phyloP scores from a whole-genome alignment of 2,888 invertebrate genomes.

The Himalopsyche japonica region DNA sequence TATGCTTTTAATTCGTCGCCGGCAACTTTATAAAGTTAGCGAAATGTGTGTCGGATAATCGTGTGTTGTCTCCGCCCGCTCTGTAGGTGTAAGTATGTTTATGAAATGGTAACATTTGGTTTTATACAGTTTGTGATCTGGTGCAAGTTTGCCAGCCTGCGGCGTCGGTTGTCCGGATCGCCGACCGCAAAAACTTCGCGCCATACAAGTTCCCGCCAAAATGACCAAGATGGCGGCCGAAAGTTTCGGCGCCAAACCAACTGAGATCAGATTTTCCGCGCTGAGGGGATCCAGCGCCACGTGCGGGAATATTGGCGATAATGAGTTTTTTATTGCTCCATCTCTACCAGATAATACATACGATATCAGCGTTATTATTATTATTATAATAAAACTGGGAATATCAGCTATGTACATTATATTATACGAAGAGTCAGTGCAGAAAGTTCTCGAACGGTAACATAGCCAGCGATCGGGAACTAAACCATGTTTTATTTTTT shows the following conservation, averaged over 20 bases:
- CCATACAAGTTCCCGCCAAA: conserved; percentile 19
- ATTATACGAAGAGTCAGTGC: conserved; percentile 7
- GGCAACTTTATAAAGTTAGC: not conserved
- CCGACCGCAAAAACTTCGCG: conserved; percentile 34
- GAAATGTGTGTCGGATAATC: not conserved
- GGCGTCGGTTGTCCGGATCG: conserved; percentile 17
- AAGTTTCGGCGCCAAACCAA: conserved; percentile 16
- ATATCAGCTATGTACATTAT: conserved; percentile 36
- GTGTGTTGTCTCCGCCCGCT: not conserved
- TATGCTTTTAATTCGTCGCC: not conserved
- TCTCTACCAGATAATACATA: conserved; percentile 41
- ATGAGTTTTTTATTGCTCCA: conserved; percentile 41
- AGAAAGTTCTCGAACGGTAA: not conserved
- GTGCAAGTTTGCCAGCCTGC: conserved; percentile 7
- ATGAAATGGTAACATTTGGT: conserved; percentile 22
- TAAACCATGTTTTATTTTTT: no score
- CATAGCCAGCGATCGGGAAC: not conserved
- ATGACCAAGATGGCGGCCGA: conserved; percentile 39
- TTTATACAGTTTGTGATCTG: conserved; percentile 28
- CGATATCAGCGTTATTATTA: conserved; percentile 33
- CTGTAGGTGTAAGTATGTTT: conserved; percentile 14
- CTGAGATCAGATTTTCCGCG: conserved; percentile 3
- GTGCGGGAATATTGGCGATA: conserved; percentile 40
- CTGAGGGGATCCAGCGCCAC: conserved; percentile 19
- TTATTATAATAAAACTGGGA: conserved; percentile 39